Evolutionary conservation across 1,140 invertebrate genomes (phyloP).

Genomic region (Drosophila ficusphila): DNA sequence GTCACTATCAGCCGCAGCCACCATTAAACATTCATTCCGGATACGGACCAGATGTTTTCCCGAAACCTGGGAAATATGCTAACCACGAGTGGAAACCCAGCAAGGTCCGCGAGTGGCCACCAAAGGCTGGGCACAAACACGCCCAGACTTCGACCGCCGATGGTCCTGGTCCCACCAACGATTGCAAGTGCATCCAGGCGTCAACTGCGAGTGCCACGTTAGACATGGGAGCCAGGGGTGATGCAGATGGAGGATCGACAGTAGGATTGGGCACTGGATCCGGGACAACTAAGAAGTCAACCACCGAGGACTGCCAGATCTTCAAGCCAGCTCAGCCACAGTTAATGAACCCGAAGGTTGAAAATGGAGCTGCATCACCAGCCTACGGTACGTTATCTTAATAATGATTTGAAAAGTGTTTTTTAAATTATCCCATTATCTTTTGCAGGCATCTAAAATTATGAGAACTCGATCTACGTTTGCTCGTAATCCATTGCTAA

Average conservation of each 20-base stretch:
- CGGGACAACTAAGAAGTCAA: conserved; percentile 46
- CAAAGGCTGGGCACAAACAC: conserved; percentile 39
- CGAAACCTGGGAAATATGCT: conserved; percentile 11
- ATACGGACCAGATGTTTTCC: conserved; percentile 4
- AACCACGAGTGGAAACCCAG: conserved; percentile 14
- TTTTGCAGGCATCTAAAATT: conserved; percentile 49
- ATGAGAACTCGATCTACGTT: background rate
- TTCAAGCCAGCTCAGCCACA: conserved; percentile 49
- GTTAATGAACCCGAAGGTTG: conserved; percentile 13
- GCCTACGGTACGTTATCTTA: conserved; percentile 37
- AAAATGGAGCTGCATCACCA: conserved; percentile 11
- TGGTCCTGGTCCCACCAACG: conserved; percentile 35
- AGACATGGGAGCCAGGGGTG: conserved; percentile 19
- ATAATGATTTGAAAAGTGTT: background rate
- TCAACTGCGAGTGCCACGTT: background rate
- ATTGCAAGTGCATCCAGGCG: conserved; percentile 38
- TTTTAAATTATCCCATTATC: background rate
- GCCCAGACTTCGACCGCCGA: conserved; percentile 9
- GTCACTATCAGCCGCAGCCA: background rate
- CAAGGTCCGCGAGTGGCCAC: conserved; percentile 15
- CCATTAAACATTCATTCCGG: background rate
- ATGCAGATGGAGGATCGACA: background rate
- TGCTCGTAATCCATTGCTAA: background rate
- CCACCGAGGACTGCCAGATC: conserved; percentile 46
- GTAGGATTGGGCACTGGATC: background rate